Percentiles rank a stretch among this genome's conserved stretches.
Evolutionary conservation across 2,888 invertebrate species (phyloP).

Genomic region (Hydropsyche betteni): DNA sequence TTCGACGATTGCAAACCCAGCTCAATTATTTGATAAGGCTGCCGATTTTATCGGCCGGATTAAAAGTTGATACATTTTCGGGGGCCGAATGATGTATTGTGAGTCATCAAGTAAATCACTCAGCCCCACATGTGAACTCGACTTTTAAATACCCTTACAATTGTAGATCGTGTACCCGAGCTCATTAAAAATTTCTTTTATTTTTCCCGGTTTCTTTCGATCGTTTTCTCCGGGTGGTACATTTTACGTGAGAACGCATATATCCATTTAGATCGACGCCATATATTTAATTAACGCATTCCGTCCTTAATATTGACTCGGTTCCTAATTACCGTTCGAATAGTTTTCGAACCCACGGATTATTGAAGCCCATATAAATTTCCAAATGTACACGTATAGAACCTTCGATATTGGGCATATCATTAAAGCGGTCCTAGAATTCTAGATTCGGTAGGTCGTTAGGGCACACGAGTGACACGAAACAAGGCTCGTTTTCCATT

Average conservation of each 20-base stretch:
- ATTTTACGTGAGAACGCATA: background rate
- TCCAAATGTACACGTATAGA: no score
- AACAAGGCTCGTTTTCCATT: constrained; percentile 9
- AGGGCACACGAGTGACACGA: constrained; percentile 8
- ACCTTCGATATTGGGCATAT: background rate
- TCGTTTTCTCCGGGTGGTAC: constrained; percentile 3
- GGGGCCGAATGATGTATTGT: background rate
- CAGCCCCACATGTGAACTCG: constrained; percentile 6
- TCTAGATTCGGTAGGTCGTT: background rate
- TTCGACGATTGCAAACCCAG: no score
- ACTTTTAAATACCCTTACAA: constrained; percentile 22
- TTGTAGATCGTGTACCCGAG: constrained; percentile 10
- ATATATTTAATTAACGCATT: constrained; percentile 33
- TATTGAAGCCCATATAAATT: no score
- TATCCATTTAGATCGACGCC: constrained; percentile 29
- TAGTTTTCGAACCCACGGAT: background rate
- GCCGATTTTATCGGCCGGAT: no score
- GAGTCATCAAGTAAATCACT: constrained; percentile 8
- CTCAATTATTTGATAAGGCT: no score
- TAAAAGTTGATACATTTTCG: no score
- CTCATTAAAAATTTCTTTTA: constrained; percentile 3
- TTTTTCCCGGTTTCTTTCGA: background rate
- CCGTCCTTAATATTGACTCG: constrained; percentile 29
- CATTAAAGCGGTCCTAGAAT: constrained; percentile 2
- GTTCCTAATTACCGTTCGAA: constrained; percentile 24